Base-by-base conservation (phyloP, 1,140 invertebrate species). In the Drosophila subpulchrella region DNA sequence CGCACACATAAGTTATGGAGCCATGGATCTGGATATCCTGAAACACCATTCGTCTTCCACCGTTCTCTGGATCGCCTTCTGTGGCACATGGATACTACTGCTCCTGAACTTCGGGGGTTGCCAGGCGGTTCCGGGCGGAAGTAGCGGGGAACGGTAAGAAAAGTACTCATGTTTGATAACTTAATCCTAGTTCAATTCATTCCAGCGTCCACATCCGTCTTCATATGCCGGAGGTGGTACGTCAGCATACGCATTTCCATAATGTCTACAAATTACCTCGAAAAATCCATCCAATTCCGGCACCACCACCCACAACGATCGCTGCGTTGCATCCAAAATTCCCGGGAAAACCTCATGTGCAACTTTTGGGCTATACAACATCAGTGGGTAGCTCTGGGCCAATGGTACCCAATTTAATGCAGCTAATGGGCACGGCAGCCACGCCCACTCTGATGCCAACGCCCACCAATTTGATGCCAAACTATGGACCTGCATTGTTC, bases 161-260 rank as follows among this genome's bases (percentile, higher is more conserved):
- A 5, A 7, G 3, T 13, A n/a, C 1, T 1, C 2, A 27, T 6
- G 53, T 4, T 24, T 24, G 20, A n/a, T n/a, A 1, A 6, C 12
- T 6, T 2, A 0, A 20, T 13, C 10, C 27, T 32, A 48, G 47
- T 27, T 8, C 0, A 24, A 39, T 70, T 30, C 6, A 5, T 13
- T 34, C 1, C 47, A 91, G 89, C 42, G 89, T 91, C 2, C 89
- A 91, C 67, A 91, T 91, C 36, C 81, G 90, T n/a, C 70, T 91
- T 20, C 89, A 91, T 50, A 85, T 91, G 84, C 89, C 89, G 53
- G 89, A 91, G 56, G 61, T 90, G 38, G 81, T 89, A 51, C 85
- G 85, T 15, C 42, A 89, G 55, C 85, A 85, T 7, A 90, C 85
- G 44, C 86, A 89, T 56, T 78, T 72, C 17, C 85, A 89, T 63